phyloP scores from a whole-genome alignment of 2,888 invertebrate species.

The Sminthurides aquaticus region DNA sequence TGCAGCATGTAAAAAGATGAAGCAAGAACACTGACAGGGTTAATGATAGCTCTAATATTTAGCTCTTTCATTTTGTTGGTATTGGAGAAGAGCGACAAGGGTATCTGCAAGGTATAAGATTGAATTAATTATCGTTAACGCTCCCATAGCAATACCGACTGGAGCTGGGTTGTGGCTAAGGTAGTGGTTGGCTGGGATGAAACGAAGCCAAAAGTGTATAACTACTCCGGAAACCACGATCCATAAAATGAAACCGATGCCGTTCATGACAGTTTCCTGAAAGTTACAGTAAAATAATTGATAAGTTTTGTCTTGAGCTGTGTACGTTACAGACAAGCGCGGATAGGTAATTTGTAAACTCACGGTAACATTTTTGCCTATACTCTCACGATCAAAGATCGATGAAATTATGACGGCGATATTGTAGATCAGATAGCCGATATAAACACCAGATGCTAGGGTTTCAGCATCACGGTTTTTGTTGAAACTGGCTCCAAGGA shows the following conservation, averaged over 20 bases:
- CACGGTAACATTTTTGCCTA: conserved; percentile 60
- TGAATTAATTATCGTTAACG: conserved; percentile 69
- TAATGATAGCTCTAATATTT: neutral
- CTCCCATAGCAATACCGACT: conserved; percentile 71
- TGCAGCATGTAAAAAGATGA: neutral
- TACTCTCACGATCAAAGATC: conserved; percentile 68
- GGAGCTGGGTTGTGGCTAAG: conserved; percentile 65
- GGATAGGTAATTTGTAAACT: too few species aligned
- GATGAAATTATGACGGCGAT: conserved; percentile 65
- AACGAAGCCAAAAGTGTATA: conserved; percentile 82
- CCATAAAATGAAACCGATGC: conserved; percentile 76
- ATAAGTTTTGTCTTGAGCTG: too few species aligned
- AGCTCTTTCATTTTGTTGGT: conserved; percentile 44
- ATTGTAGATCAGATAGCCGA: conserved; percentile 79
- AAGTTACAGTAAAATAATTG: conserved; percentile 37
- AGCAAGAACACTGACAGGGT: neutral
- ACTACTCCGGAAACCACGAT: conserved; percentile 77
- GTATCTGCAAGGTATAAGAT: conserved; percentile 74
- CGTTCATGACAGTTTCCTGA: conserved; percentile 82
- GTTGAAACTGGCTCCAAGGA: conserved; percentile 83
- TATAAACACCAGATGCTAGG: conserved; percentile 76
- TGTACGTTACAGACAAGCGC: too few species aligned
- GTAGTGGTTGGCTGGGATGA: conserved; percentile 66
- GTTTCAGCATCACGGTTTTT: conserved; percentile 82
- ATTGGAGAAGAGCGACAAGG: conserved; percentile 66